Evolutionary conservation across 2,888 invertebrate species (phyloP).

Genomic region (Sinohyriopsis cumingii): DNA sequence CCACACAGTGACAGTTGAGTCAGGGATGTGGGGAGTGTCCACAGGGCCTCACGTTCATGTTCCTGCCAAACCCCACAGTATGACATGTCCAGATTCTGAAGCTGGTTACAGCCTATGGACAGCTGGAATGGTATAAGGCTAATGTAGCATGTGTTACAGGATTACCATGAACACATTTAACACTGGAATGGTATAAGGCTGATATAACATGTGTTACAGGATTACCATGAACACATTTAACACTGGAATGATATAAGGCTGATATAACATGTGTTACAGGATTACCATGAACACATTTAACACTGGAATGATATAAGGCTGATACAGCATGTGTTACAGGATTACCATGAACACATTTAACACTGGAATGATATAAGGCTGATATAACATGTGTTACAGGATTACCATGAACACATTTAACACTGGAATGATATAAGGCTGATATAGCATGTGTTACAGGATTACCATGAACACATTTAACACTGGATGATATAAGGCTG

Average conservation of each 20-base stretch:
- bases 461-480: too few species aligned
- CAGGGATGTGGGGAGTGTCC: conserved; percentile 59
- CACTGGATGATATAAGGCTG: conserved; percentile 36
- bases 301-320: conserved; percentile 37
- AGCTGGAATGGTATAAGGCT: conserved; percentile 43
- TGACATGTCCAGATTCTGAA: conserved; percentile 60
- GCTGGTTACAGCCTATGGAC: conserved; percentile 54
- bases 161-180: background rate
- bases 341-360: background rate
- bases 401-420: background rate
- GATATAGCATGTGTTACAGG: too few species aligned
- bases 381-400: background rate
- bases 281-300: too few species aligned
- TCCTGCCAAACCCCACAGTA: conserved; percentile 56
- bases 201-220: background rate
- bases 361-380: background rate
- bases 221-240: background rate
- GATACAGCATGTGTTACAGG: background rate
- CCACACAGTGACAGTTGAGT: conserved; percentile 62
- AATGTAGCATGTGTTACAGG: background rate
- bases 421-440: too few species aligned
- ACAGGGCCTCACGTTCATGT: conserved; percentile 53
- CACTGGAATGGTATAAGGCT: background rate
- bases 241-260: too few species aligned
- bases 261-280: too few species aligned